Conservation (phyloP, 2,113 vertebrate species). For the Isichthys henryi region DNA sequence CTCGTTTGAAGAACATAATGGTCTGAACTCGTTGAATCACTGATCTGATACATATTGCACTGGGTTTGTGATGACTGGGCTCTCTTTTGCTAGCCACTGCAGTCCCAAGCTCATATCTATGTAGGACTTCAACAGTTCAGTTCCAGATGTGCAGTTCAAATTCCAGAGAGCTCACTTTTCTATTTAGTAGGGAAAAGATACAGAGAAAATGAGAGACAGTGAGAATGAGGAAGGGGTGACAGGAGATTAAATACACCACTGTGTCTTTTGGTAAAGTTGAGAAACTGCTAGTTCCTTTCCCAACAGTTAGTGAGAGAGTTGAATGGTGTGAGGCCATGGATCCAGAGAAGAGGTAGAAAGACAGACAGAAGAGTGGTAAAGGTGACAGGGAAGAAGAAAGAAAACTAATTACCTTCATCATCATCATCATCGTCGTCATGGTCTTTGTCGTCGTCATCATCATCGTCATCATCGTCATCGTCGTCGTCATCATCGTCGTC, state of each 20-base stretch:
- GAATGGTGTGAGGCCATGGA: not conserved
- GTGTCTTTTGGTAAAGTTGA: not conserved
- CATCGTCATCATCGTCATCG: slow-evolving; percentile 17
- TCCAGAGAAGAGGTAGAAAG: not conserved
- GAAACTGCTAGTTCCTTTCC: not conserved
- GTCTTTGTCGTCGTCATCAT: slow-evolving; percentile 15
- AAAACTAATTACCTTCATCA: slow-evolving; percentile 27
- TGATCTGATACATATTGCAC: slow-evolving; percentile 6
- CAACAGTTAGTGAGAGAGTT: slow-evolving; percentile 1
- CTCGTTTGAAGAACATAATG: slow-evolving; percentile 12
- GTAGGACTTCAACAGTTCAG: slow-evolving; percentile 27
- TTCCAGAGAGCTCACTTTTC: slow-evolving; percentile 25
- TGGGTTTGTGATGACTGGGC: slow-evolving; percentile 14
- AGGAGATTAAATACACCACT: slow-evolving; percentile 1
- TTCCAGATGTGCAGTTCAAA: slow-evolving; percentile 21
- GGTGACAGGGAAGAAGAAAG: not conserved
- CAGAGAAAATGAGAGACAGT: slow-evolving; percentile 17
- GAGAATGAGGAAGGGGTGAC: not conserved
- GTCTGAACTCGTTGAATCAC: slow-evolving; percentile 14
- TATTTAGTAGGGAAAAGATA: slow-evolving; percentile 22
- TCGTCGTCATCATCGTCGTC: slow-evolving; percentile 26
- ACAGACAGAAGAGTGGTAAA: not conserved
- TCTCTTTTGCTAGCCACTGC: slow-evolving; percentile 17
- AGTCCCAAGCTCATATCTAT: slow-evolving; percentile 21
- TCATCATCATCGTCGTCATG: slow-evolving; percentile 31